Base-by-base conservation (phyloP, 2,888 invertebrate species). In the Harpalus rufipes region DNA sequence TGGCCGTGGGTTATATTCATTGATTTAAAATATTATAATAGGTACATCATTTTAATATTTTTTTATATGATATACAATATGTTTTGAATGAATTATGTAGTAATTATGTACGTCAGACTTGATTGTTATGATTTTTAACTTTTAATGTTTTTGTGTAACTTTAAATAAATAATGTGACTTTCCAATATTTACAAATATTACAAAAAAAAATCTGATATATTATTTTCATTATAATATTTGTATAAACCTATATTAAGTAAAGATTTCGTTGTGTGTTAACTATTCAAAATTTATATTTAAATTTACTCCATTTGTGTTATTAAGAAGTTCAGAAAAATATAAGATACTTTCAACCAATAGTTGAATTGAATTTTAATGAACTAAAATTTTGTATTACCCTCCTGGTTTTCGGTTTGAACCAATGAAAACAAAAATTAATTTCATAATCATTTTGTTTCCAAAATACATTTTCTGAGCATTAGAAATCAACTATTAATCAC, bases 401-500 rank as follows among this genome's bases (percentile, higher is more conserved):
- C 12, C 8, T 51, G 44, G 12, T 4, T 10, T 12, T 51, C 44
- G 12, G 10, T 12, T 2, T 51, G 12, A 51, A 12, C 4, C 44
- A 12, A 8, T 51, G 8, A 51, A 51, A 32, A 32, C 32, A 32
- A 32, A 21, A 21, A 21, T 21, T 21, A 21, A 32, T 32, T 32
- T 32, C 32, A 32, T 25, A 25, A 25, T 32, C 32, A 32, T 32
- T 32, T 32, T 32, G 0, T 4, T 32, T 3, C 32, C 0, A 32
- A 32, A 32, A 25, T 63, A 21, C n/a, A 61, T 76, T 84, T 84
- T 84, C 59, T 84, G 76, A 78, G 78, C 78, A 84, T 83, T 83
- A 83, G 76, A 83, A 83, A 44, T 25, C 21, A 44, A 61, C 83
- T 76, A 65, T 76, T 84, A 84, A 81, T 58, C 56, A 68, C 32